Base-by-base conservation (phyloP, 2,797 vertebrate genomes). In the Zenarchopterus dispar region DNA sequence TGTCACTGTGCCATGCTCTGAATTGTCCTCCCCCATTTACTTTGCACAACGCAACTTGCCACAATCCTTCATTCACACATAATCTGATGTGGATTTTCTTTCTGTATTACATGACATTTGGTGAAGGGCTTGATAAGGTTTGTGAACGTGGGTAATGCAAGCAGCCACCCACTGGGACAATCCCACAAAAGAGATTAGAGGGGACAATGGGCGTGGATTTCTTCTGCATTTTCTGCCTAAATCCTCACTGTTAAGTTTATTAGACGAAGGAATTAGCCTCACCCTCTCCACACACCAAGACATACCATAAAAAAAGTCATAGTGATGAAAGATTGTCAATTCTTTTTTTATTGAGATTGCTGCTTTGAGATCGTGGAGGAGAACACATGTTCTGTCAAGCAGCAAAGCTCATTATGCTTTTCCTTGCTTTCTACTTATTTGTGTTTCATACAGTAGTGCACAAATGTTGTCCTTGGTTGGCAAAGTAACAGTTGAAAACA, bases 381-480 rank as follows among this genome's bases (percentile, higher is more conserved):
- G 63, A 62, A 71, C 63, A 8, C 49, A 22, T 19, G 55, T 65
- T 62, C 46, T 3, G 43, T 42, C 21, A 50, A 56, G 58, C 52
- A 19, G 41, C 21, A 36, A 39, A 16, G 51, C 18, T 31, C 33
- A 2, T 48, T 17, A 8, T 21, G 22, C 18, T 43, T 78, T 31
- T 2, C 11, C 36, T 75, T 56, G 17, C 28, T 49, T 4, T 41
- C 8, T 7, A 1, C 1, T 33, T 18, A 21, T 63, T 51, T 23
- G 2, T 67, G 50, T 74, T 73, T 74, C 77, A 76, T 39, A 28
- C 17, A 44, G 39, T 36, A 43, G 47, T 22, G 19, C 11, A 56
- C 19, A 47, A 56, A 45, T 51, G 8, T 15, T 67, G 77, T 77
- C 84, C 75, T 70, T 75, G 78, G 47, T 10, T 46, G 67, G 55